Evolutionary conservation across 1,140 invertebrate genomes (phyloP).

Genomic region (Hylyphantes graminicola): DNA sequence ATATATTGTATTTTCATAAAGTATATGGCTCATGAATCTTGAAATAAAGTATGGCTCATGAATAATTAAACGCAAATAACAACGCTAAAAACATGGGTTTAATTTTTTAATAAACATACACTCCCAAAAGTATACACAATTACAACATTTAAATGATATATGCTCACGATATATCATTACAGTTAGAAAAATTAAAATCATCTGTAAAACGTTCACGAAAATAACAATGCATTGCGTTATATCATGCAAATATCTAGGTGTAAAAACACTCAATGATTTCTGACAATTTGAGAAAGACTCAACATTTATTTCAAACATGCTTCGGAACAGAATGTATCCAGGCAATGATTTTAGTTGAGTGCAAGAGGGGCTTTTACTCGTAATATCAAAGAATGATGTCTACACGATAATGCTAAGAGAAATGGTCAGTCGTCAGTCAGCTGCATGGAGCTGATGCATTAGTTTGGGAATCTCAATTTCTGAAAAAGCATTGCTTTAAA

Average conservation of each 20-base stretch:
- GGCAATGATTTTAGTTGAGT: no score
- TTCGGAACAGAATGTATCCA: neutral
- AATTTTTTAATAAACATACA: conserved; percentile 37
- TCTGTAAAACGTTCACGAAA: conserved; percentile 38
- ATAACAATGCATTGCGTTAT: conserved; percentile 16
- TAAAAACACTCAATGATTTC: conserved; percentile 26
- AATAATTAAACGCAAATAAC: no score
- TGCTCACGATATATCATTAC: conserved; percentile 17
- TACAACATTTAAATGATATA: conserved; percentile 11
- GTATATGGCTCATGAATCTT: no score
- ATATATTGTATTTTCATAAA: no score
- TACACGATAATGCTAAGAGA: no score
- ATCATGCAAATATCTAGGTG: conserved; percentile 35
- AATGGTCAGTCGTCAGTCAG: no score
- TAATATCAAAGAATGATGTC: no score
- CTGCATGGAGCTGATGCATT: no score
- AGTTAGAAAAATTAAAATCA: conserved; percentile 33
- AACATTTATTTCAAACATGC: conserved; percentile 25
- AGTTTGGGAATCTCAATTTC: no score
- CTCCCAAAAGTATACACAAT: conserved; percentile 4
- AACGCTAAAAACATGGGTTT: neutral
- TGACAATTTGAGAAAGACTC: neutral
- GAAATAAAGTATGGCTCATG: no score
- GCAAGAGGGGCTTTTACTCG: no score
- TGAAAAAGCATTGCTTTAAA: no score